Evolutionary conservation across 2,113 vertebrate genomes (phyloP), one percentile per base, ranked within the genome.

Genomic region (Myiagra hebetior): DNA sequence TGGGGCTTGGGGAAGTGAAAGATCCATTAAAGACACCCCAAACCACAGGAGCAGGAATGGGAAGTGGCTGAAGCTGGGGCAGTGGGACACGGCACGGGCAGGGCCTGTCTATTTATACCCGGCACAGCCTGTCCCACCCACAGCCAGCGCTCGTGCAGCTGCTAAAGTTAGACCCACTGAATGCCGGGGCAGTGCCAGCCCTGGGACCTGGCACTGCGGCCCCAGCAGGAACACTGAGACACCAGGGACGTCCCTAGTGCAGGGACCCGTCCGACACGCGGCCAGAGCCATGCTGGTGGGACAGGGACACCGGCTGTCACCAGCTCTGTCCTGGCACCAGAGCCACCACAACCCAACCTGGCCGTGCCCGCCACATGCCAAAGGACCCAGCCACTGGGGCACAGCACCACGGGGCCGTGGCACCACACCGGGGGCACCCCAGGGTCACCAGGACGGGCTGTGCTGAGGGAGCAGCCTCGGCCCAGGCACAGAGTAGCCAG

Each of bases 361-460:
- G 42, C 59, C 27, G 8, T 19, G 37, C 22, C 50, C 13, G 2
- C 33, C 44, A 37, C 68, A 24, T 1, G 12, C 65, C 60, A 11
- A 44, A 28, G 68, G 15, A 50, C 18, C 37, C 13, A 11, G 50
- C 5, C 50, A 9, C 37, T 2, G 33, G 50, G 37, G 23, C 52
- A 59, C 7, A 18, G 50, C 57, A 28, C 4, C 57, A 28, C 4
- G 7, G 44, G 35, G 19, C 52, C 1, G 0, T 44, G 59, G 13
- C 59, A 56, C 14, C 42, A 12, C 65, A 6, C 19, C 24, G 10
- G 18, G 6, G 44, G 13, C 63, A 50, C 31, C 7, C 22, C 28
- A 49, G 42, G 2, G 53, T 0, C 63, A 39, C 20, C 16, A 0
- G 1, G 21, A 15, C 0, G 0, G 76, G 50, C 35, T 37, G 35